A percentile compares a stretch with the other conserved stretches of the same genome.
phyloP scores from a whole-genome alignment of 2,113 vertebrate species.

The Phodopus roborovskii region DNA sequence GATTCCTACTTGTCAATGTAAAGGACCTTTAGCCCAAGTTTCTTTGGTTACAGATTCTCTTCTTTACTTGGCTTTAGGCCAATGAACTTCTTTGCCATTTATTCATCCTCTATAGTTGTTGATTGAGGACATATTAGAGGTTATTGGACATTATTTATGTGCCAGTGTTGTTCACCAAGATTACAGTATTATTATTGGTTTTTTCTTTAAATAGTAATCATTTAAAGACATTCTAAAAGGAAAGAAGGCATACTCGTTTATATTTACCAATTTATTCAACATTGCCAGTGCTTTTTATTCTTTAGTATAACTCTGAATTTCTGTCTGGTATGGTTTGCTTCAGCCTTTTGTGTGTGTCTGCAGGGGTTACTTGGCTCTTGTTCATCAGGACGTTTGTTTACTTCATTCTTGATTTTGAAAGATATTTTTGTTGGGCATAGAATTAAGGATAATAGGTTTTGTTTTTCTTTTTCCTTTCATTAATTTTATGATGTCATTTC shows the following conservation, averaged over 20 bases:
- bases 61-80: background rate
- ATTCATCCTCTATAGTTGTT: background rate
- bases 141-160: background rate
- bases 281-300: background rate
- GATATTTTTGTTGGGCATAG: conserved; percentile 6
- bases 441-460: background rate
- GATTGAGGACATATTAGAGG: background rate
- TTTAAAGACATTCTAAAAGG: background rate
- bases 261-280: background rate
- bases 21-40: background rate
- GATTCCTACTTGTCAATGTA: background rate
- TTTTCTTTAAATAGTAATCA: conserved; percentile 1
- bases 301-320: background rate
- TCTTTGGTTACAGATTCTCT: background rate
- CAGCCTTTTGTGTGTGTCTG: background rate
- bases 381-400: background rate
- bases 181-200: background rate
- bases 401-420: conserved; percentile 31
- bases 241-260: background rate
- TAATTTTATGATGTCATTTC: background rate
- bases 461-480: background rate
- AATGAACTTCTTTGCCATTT: background rate
- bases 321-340: background rate
- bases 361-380: background rate
- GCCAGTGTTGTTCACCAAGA: background rate